These are phyloP conservation scores for Dexiosoma caninum DNA, from an alignment of 2,888 invertebrate genomes.

Conservation along the genomic window DNA sequence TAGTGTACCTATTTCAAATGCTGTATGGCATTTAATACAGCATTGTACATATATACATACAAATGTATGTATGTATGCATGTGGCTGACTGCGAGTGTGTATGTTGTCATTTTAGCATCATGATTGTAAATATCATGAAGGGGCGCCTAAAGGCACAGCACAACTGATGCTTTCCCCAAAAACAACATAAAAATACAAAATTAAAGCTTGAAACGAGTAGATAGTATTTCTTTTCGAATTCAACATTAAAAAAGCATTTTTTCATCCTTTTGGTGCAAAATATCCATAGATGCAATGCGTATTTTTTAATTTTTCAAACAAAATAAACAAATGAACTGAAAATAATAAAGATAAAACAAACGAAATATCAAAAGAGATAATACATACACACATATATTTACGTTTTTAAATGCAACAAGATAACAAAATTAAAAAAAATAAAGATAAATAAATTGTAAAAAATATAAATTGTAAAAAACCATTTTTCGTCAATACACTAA, in stretches of 20 bases:
- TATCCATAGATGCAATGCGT: slow-evolving; percentile 8
- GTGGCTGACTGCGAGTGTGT: too few relatives aligned
- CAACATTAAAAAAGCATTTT: slow-evolving; percentile 9
- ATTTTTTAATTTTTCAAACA: slow-evolving; percentile 36
- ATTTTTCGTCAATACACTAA: background rate
- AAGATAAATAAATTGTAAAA: slow-evolving; percentile 40
- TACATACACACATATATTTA: too few relatives aligned
- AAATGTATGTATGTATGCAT: too few relatives aligned
- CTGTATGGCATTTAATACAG: slow-evolving; percentile 19
- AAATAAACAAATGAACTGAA: slow-evolving; percentile 57
- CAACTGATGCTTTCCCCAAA: slow-evolving; percentile 57
- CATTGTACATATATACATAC: slow-evolving; percentile 2
- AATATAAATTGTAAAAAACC: background rate
- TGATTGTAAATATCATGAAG: slow-evolving; percentile 46
- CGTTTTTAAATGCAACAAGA: slow-evolving; percentile 44
- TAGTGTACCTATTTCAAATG: slow-evolving; percentile 41
- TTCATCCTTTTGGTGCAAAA: slow-evolving; percentile 30
- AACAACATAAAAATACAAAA: slow-evolving; percentile 36
- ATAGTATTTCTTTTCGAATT: slow-evolving; percentile 31
- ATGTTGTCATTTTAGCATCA: slow-evolving; percentile 52
- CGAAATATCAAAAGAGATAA: slow-evolving; percentile 28
- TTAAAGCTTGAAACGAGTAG: slow-evolving; percentile 48
- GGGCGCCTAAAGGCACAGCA: slow-evolving; percentile 57
- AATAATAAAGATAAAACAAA: slow-evolving; percentile 44
- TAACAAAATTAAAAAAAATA: slow-evolving; percentile 61